Evolutionary conservation across 2,113 vertebrate genomes (phyloP).

Genomic region (Noturus placidus): DNA sequence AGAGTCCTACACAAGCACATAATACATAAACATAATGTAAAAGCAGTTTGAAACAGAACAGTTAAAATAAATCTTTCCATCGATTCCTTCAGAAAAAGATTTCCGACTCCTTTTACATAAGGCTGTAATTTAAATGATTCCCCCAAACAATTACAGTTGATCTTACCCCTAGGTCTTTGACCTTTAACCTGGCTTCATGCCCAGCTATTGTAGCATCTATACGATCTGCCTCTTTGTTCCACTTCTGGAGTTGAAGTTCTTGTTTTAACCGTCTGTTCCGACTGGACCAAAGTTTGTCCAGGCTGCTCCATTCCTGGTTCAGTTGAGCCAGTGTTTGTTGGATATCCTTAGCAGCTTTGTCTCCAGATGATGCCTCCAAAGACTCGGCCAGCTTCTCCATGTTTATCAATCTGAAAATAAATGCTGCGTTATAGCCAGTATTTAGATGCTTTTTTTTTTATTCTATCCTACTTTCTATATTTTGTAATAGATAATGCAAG

Average conservation of each 20-base stretch:
- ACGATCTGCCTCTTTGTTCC: constrained; percentile 75
- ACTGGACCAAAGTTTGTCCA: constrained; percentile 74
- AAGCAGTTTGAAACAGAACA: not conserved
- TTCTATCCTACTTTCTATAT: not conserved
- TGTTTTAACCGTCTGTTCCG: constrained; percentile 69
- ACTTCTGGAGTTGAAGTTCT: constrained; percentile 76
- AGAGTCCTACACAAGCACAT: constrained; percentile 71
- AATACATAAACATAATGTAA: not conserved
- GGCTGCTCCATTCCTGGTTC: constrained; percentile 60
- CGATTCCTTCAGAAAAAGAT: too few relatives aligned
- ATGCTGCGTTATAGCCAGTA: not conserved
- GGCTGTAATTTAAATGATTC: not conserved
- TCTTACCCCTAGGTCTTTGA: constrained; percentile 78
- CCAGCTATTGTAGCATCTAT: constrained; percentile 79
- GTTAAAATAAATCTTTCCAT: not conserved
- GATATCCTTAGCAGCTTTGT: constrained; percentile 59
- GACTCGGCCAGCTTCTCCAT: constrained; percentile 65
- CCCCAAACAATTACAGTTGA: not conserved
- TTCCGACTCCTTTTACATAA: too few relatives aligned
- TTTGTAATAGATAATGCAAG: not conserved
- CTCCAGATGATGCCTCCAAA: constrained; percentile 47
- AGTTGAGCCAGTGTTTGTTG: constrained; percentile 64
- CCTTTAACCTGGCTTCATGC: constrained; percentile 76
- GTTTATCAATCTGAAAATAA: constrained; percentile 57
- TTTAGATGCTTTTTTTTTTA: not conserved